Conservation (phyloP, 2,888 invertebrate genomes). For the Lapara coniferarum region DNA sequence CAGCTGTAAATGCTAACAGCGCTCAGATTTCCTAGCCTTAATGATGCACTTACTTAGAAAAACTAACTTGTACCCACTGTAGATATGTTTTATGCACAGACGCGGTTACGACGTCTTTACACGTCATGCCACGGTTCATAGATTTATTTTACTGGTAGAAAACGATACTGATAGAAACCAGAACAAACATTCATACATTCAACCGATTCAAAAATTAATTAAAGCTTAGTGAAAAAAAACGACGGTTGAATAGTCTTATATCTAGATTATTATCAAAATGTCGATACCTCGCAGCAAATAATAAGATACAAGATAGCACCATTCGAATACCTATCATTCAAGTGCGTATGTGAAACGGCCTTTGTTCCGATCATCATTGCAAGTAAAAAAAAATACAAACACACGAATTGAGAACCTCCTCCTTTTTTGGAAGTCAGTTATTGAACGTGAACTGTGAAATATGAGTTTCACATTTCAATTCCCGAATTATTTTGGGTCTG, state of each 20-base stretch:
- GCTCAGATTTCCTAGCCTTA: too few relatives aligned
- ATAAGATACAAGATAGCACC: conserved; percentile 63
- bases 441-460: too few relatives aligned
- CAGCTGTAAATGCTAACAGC: too few relatives aligned
- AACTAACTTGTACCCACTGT: too few relatives aligned
- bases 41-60: too few relatives aligned
- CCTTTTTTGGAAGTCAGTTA: too few relatives aligned
- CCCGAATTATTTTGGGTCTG: background rate
- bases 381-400: too few relatives aligned
- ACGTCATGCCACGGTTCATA: too few relatives aligned
- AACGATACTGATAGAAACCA: background rate
- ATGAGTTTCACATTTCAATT: background rate
- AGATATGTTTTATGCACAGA: too few relatives aligned
- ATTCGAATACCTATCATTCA: conserved; percentile 56
- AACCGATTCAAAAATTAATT: background rate
- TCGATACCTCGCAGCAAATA: conserved; percentile 20
- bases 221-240: background rate
- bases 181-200: background rate
- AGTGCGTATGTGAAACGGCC: background rate
- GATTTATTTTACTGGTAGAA: too few relatives aligned
- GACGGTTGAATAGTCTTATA: background rate
- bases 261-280: conserved; percentile 23
- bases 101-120: too few relatives aligned
- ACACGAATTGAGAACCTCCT: too few relatives aligned
- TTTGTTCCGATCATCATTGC: background rate